Conservation (phyloP, 2,888 invertebrate species). For the Pardosa pseudoannulata region DNA sequence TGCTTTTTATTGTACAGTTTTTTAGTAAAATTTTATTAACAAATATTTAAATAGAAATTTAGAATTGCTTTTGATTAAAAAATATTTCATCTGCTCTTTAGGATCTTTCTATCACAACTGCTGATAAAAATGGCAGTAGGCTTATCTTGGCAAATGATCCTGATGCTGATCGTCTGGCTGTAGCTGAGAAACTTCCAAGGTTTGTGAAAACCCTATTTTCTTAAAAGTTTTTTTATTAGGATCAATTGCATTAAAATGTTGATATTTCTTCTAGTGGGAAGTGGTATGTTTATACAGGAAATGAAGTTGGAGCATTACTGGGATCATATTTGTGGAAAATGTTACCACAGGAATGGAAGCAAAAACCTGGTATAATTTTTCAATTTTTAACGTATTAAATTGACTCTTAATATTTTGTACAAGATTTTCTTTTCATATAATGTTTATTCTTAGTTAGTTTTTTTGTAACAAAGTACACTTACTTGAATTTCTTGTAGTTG, state of each 20-base stretch:
- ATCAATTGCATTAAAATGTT: background rate
- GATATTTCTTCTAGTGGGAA: conserved; percentile 79
- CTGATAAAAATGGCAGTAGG: conserved; percentile 83
- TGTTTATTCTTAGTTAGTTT: too few species aligned
- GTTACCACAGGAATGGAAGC: conserved; percentile 79
- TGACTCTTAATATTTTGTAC: too few species aligned
- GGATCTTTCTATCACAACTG: conserved; percentile 86
- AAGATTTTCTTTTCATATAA: too few species aligned
- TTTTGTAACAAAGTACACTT: too few species aligned
- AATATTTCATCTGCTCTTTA: too few species aligned
- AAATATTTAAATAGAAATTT: too few species aligned
- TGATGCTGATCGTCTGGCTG: conserved; percentile 96
- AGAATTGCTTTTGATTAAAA: too few species aligned
- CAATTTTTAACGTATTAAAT: too few species aligned
- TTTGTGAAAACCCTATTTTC: background rate
- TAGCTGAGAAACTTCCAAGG: conserved; percentile 85
- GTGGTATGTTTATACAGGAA: conserved; percentile 96
- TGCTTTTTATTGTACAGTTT: too few species aligned
- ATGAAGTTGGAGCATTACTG: conserved; percentile 94
- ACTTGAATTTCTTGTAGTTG: too few species aligned
- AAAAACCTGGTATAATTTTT: conserved; percentile 67
- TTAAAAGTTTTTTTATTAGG: background rate
- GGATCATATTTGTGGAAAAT: conserved; percentile 93
- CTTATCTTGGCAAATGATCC: conserved; percentile 98
- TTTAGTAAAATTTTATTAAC: too few species aligned